Percentiles rank a stretch among this genome's conserved stretches.
These are phyloP conservation scores for Protonemura montana DNA, from an alignment of 2,888 invertebrate species.

Conservation along the genomic window DNA sequence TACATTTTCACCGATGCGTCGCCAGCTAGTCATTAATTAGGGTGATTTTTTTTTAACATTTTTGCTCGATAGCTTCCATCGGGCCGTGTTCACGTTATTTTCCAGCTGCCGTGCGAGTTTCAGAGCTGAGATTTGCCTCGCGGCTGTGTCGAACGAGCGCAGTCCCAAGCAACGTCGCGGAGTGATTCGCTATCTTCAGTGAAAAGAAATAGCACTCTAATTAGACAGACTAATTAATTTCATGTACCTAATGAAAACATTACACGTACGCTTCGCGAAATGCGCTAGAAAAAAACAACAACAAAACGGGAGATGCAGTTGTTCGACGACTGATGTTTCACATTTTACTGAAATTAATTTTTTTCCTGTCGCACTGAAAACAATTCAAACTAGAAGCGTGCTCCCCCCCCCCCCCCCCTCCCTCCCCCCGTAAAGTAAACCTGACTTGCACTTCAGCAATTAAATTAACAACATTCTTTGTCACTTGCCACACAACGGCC, in stretches of 20 bases:
- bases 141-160: no score
- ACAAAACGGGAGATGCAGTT: neutral
- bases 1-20: neutral
- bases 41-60: no score
- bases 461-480: neutral
- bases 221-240: constrained; percentile 43
- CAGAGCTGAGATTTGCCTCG: no score
- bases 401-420: neutral
- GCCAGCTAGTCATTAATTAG: neutral
- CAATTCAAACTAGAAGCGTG: neutral
- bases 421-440: no score
- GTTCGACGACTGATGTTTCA: neutral
- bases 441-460: neutral
- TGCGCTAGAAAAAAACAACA: neutral
- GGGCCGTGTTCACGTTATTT: no score
- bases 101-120: no score
- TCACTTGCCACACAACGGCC: neutral
- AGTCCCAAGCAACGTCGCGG: neutral
- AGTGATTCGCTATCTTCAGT: neutral
- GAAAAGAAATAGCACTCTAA: constrained; percentile 35
- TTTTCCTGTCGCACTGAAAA: neutral
- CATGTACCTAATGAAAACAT: constrained; percentile 13
- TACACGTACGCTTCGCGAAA: neutral
- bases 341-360: neutral
- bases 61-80: no score